Evolutionary conservation across 2,797 vertebrate genomes (phyloP).

Genomic region (Dicrostonyx torquatus): DNA sequence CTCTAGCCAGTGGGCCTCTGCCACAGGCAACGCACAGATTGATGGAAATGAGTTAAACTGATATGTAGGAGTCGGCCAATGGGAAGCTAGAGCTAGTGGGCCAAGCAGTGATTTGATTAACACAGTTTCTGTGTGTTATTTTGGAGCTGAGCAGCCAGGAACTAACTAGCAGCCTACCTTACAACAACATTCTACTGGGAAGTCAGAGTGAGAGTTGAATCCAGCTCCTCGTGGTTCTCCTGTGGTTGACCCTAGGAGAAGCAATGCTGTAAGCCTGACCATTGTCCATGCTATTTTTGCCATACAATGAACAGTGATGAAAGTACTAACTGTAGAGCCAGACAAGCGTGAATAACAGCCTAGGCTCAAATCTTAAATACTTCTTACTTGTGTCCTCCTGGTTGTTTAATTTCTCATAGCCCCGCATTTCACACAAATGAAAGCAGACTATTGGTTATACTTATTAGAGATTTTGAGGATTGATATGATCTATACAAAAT

Average conservation of each 20-base stretch:
- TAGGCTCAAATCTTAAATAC: neutral
- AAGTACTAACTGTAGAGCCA: neutral
- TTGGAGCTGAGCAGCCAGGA: too few species aligned
- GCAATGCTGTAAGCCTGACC: neutral
- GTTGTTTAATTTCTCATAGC: neutral
- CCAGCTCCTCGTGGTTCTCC: neutral
- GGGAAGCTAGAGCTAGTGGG: too few species aligned
- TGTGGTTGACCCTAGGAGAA: neutral
- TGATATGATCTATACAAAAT: slow-evolving; percentile 13
- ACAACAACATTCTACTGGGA: neutral
- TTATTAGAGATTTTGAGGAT: neutral
- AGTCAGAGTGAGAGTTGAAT: neutral
- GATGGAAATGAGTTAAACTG: too few species aligned
- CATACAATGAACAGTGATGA: neutral
- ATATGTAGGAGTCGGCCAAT: too few species aligned
- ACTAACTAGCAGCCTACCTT: too few species aligned
- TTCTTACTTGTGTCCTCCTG: neutral
- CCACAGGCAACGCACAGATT: too few species aligned
- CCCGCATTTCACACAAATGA: neutral
- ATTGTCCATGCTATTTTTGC: neutral
- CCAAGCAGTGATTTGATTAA: too few species aligned
- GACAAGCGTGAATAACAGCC: neutral
- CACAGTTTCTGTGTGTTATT: too few species aligned
- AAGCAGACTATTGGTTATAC: neutral
- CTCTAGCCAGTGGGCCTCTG: too few species aligned